A percentile compares a stretch with the other conserved stretches of the same genome.
These are phyloP conservation scores for Agonum fuliginosum DNA, from an alignment of 2,888 invertebrate genomes.

Conservation along the genomic window DNA sequence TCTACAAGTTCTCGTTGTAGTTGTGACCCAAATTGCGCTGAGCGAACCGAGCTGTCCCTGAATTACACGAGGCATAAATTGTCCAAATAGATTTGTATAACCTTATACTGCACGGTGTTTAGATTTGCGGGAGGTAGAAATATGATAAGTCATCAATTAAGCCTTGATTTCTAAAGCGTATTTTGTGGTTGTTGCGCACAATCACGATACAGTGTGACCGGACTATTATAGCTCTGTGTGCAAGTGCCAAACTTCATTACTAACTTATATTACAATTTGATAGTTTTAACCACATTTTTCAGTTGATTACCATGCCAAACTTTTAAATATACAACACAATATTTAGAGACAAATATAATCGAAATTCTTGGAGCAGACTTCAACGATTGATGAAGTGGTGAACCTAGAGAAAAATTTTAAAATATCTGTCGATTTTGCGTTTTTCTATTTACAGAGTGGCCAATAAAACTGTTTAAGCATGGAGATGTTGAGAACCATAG, in stretches of 20 bases:
- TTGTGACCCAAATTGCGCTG: slow-evolving; percentile 54
- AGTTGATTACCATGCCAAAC: no score
- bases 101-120: slow-evolving; percentile 13
- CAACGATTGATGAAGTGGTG: neutral
- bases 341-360: neutral
- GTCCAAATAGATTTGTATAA: slow-evolving; percentile 57
- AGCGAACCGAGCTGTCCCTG: no score
- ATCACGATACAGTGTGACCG: slow-evolving; percentile 1
- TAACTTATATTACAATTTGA: no score
- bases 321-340: no score
- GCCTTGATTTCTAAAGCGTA: slow-evolving; percentile 53
- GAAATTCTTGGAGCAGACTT: neutral
- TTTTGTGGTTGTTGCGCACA: slow-evolving; percentile 30
- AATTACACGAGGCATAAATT: slow-evolving; percentile 53
- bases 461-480: neutral
- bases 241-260: neutral
- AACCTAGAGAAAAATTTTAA: neutral
- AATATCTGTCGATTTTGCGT: neutral
- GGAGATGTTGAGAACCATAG: no score
- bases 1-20: no score
- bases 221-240: neutral
- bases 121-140: slow-evolving; percentile 49
- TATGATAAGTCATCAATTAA: slow-evolving; percentile 58
- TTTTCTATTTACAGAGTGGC: no score
- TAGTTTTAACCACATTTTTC: no score